A percentile compares a stretch with the other conserved stretches of the same genome.
phyloP scores from a whole-genome alignment of 1,140 invertebrate genomes.

The Nymphalis io region DNA sequence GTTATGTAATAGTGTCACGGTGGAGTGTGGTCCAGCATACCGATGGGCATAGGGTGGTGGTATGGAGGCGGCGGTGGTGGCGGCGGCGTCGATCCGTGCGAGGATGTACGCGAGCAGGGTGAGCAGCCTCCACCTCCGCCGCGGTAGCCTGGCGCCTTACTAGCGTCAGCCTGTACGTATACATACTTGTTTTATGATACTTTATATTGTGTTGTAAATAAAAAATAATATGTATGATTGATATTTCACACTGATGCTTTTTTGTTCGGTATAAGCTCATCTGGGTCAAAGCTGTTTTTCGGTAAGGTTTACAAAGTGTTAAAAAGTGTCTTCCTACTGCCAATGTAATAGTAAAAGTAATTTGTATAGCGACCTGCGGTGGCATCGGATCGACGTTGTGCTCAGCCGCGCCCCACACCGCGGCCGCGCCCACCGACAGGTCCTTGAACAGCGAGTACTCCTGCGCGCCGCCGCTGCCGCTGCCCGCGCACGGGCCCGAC shows the following conservation, averaged over 20 bases:
- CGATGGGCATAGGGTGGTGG: slow-evolving; percentile 48
- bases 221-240: too few relatives aligned
- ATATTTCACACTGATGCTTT: too few relatives aligned
- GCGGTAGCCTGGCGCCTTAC: slow-evolving; percentile 91
- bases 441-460: slow-evolving; percentile 75
- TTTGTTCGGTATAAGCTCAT: too few relatives aligned
- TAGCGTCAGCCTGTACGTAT: slow-evolving; percentile 83
- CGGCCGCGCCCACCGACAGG: slow-evolving; percentile 54
- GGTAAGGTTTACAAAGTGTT: too few relatives aligned
- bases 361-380: slow-evolving; percentile 50
- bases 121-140: slow-evolving; percentile 74
- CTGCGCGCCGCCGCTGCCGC: slow-evolving; percentile 50
- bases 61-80: slow-evolving; percentile 48
- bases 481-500: slow-evolving; percentile 33
- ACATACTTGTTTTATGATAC: neutral
- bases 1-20: too few relatives aligned
- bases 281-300: too few relatives aligned
- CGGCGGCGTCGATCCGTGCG: slow-evolving; percentile 70
- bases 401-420: slow-evolving; percentile 61
- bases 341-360: too few relatives aligned
- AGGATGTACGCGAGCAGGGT: slow-evolving; percentile 67
- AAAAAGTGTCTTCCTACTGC: too few relatives aligned
- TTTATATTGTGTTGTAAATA: too few relatives aligned
- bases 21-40: neutral
- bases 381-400: slow-evolving; percentile 60